Conservation (phyloP, 2,797 vertebrate species). For the Heteromormyrus szaboi region DNA sequence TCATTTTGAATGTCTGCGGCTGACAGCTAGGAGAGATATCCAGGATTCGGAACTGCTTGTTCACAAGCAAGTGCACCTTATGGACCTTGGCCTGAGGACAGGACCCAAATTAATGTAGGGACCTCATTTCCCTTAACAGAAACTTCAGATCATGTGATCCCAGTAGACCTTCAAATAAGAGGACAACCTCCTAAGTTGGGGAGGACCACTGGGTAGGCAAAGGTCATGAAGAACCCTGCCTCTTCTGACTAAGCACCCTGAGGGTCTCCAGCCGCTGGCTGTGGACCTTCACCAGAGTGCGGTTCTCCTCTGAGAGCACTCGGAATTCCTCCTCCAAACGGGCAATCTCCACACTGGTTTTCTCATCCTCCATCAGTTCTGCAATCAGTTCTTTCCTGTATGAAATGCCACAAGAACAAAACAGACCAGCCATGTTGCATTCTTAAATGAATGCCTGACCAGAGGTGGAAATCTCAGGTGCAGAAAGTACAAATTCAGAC, state of each 20-base stretch:
- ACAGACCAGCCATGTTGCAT: background rate
- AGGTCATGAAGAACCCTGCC: slow-evolving; percentile 84
- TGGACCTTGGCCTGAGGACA: background rate
- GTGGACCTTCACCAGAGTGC: slow-evolving; percentile 77
- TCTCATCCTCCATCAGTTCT: slow-evolving; percentile 85
- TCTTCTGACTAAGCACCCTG: slow-evolving; percentile 71
- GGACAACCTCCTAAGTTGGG: slow-evolving; percentile 9
- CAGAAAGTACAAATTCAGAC: background rate
- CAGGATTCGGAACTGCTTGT: background rate
- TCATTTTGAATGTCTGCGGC: background rate
- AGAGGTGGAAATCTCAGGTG: background rate
- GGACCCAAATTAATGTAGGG: background rate
- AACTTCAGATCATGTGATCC: background rate
- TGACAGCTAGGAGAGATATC: background rate
- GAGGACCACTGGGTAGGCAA: slow-evolving; percentile 42
- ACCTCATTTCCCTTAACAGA: background rate
- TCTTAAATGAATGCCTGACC: background rate
- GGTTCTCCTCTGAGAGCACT: slow-evolving; percentile 85
- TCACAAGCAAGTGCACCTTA: background rate
- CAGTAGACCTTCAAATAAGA: background rate
- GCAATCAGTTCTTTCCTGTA: slow-evolving; percentile 82
- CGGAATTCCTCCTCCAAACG: slow-evolving; percentile 82
- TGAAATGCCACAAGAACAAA: slow-evolving; percentile 33
- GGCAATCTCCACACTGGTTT: slow-evolving; percentile 75
- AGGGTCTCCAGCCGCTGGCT: slow-evolving; percentile 85